Percentiles rank a stretch among this genome's conserved stretches.
Evolutionary conservation across 2,888 invertebrate genomes (phyloP).

Genomic region (Prenolepis imparis): DNA sequence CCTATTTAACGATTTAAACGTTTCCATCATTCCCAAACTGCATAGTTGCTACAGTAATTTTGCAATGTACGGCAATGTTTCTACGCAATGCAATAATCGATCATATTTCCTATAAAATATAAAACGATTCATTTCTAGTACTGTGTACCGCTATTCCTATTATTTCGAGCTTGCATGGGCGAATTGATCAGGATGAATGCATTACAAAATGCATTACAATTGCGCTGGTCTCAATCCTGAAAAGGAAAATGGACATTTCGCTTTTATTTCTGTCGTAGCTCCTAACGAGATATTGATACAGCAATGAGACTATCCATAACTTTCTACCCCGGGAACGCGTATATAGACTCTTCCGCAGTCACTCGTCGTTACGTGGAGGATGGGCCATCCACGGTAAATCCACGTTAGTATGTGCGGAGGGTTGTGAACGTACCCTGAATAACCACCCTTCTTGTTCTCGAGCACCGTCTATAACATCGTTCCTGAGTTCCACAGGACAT

Average conservation of each 20-base stretch:
- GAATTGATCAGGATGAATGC: too few relatives aligned
- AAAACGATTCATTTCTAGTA: slow-evolving; percentile 9
- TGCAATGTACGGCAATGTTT: background rate
- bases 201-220: slow-evolving; percentile 55
- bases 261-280: slow-evolving; percentile 70
- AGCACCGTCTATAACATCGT: slow-evolving; percentile 77
- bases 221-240: slow-evolving; percentile 61
- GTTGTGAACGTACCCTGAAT: slow-evolving; percentile 73
- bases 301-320: slow-evolving; percentile 69
- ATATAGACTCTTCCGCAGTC: slow-evolving; percentile 72
- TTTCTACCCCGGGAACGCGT: slow-evolving; percentile 59
- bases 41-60: slow-evolving; percentile 10
- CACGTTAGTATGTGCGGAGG: slow-evolving; percentile 78
- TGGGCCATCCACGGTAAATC: slow-evolving; percentile 76
- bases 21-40: slow-evolving; percentile 24
- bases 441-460: slow-evolving; percentile 77
- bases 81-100: slow-evolving; percentile 1
- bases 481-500: slow-evolving; percentile 73
- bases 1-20: slow-evolving; percentile 17
- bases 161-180: background rate
- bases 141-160: background rate
- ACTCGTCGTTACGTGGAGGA: slow-evolving; percentile 74
- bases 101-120: slow-evolving; percentile 13
- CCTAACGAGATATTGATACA: slow-evolving; percentile 79
- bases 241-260: slow-evolving; percentile 51